A percentile compares a stretch with the other conserved stretches of the same genome.
Evolutionary conservation across 2,888 invertebrate species (phyloP).

Genomic region (Conops quadrifasciatus): DNA sequence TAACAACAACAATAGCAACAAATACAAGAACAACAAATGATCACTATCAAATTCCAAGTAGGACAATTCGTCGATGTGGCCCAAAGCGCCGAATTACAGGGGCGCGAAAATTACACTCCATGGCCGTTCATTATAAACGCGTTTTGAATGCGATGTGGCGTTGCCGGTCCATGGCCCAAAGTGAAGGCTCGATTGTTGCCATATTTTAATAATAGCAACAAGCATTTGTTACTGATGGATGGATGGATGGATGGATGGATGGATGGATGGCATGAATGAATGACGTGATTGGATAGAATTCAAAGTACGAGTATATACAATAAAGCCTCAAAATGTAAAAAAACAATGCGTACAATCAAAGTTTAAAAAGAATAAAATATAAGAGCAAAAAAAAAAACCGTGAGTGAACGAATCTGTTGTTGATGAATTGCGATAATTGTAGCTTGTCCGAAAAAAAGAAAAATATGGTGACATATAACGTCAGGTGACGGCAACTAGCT

Average conservation of each 20-base stretch:
- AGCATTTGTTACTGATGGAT: background rate
- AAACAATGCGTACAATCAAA: background rate
- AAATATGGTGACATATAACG: constrained; percentile 23
- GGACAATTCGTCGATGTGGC: constrained; percentile 33
- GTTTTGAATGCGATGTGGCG: constrained; percentile 25
- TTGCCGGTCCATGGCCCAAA: constrained; percentile 12
- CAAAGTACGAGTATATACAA: too few species aligned
- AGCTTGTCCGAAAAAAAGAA: constrained; percentile 9
- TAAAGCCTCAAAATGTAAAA: too few species aligned
- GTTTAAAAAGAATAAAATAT: too few species aligned
- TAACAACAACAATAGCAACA: constrained; percentile 8
- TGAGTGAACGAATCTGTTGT: constrained; percentile 29
- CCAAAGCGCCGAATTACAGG: constrained; percentile 40
- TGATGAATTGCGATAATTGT: constrained; percentile 30
- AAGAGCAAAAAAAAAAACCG: background rate
- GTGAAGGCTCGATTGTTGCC: constrained; percentile 18
- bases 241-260: background rate
- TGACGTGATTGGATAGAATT: too few species aligned
- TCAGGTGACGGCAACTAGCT: background rate
- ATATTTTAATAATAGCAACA: constrained; percentile 14
- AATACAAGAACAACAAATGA: constrained; percentile 31
- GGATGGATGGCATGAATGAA: background rate
- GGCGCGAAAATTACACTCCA: constrained; percentile 42
- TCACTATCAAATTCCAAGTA: constrained; percentile 31
- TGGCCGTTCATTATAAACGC: constrained; percentile 31